Percentiles rank a stretch among this genome's conserved stretches.
These are phyloP conservation scores for Octomys mimax DNA, from an alignment of 2,797 vertebrate genomes.

Conservation along the genomic window DNA sequence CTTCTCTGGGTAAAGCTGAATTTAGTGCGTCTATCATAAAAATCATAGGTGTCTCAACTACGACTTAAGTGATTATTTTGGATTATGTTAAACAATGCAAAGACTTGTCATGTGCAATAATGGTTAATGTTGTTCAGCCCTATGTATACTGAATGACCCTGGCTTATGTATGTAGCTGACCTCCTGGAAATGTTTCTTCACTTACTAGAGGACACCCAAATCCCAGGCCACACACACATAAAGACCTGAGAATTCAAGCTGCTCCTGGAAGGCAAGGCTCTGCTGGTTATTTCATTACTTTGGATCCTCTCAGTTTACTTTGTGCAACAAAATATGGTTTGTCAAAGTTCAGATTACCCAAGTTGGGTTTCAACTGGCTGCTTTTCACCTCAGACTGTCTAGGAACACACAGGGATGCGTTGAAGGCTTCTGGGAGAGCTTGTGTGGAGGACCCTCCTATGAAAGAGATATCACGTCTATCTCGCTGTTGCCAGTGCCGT, in stretches of 20 bases:
- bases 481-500: background rate
- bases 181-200: background rate
- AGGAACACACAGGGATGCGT: background rate
- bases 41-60: conserved; percentile 63
- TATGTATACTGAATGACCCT: background rate
- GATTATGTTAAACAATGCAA: conserved; percentile 53
- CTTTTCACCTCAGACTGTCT: too few species aligned
- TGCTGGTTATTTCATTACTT: background rate
- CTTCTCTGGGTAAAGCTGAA: conserved; percentile 55
- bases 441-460: background rate
- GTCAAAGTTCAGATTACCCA: background rate
- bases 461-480: background rate
- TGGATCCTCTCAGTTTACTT: background rate
- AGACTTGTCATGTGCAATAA: conserved; percentile 17
- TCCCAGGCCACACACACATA: background rate
- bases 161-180: background rate
- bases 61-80: conserved; percentile 67
- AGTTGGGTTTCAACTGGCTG: background rate
- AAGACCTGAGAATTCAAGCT: background rate
- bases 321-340: background rate
- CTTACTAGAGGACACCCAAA: background rate
- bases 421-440: background rate
- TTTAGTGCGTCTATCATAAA: conserved; percentile 44
- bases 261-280: background rate
- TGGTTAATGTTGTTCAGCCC: conserved; percentile 53